phyloP scores from a whole-genome alignment of 2,113 vertebrate species.

The Gallinago media region DNA sequence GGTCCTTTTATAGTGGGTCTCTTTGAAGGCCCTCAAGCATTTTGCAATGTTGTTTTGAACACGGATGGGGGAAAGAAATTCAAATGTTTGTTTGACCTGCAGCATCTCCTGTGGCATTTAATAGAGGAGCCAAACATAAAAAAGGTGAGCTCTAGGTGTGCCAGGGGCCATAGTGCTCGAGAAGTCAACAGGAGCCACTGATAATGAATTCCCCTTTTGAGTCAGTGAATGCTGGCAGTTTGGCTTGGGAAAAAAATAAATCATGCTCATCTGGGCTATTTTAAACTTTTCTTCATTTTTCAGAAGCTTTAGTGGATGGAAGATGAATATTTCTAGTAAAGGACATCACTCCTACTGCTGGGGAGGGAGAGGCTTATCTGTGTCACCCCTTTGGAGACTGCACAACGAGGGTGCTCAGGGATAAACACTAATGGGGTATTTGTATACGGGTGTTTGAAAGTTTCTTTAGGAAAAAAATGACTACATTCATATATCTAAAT shows the following conservation, averaged over 20 bases:
- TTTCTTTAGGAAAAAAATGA: neutral
- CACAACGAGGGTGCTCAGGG: neutral
- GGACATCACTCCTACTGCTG: neutral
- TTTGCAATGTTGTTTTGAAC: neutral
- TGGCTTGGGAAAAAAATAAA: neutral
- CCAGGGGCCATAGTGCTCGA: neutral
- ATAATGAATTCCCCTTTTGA: neutral
- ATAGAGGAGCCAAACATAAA: neutral
- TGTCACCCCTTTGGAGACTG: neutral
- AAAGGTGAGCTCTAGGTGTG: neutral
- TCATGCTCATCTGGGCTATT: neutral
- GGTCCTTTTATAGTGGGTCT: neutral
- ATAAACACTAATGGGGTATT: neutral
- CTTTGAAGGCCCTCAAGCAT: neutral
- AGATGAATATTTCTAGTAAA: neutral
- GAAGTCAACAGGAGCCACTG: neutral
- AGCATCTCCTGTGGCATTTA: neutral
- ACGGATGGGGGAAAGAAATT: neutral
- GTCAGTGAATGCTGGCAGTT: neutral
- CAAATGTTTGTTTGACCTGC: neutral
- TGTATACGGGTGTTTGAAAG: neutral
- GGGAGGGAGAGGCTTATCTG: neutral
- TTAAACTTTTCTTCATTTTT: neutral
- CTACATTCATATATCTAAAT: neutral
- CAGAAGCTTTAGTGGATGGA: neutral